phyloP scores from a whole-genome alignment of 2,888 invertebrate genomes.

The Hyppa rectilinea region DNA sequence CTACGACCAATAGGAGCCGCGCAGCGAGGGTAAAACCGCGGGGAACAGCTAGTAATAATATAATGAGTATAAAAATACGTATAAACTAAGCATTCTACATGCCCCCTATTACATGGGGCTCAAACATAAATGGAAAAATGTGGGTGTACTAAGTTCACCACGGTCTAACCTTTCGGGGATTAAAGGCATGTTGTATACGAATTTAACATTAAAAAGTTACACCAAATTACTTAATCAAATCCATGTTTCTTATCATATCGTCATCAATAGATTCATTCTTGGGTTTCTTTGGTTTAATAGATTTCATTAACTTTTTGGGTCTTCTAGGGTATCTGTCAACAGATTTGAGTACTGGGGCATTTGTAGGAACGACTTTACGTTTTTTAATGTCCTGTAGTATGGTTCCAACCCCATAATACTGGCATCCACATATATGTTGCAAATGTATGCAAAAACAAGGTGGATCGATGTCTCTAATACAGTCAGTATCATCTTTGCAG shows the following conservation, averaged over 20 bases:
- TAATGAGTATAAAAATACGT: background rate
- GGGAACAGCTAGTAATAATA: too few species aligned
- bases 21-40: too few species aligned
- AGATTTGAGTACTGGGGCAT: too few species aligned
- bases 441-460: constrained; percentile 30
- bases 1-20: too few species aligned
- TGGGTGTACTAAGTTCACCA: too few species aligned
- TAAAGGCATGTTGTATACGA: too few species aligned
- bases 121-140: too few species aligned
- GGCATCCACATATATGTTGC: constrained; percentile 25
- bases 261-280: background rate
- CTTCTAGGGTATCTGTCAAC: background rate
- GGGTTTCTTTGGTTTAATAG: background rate
- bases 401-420: constrained; percentile 1
- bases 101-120: too few species aligned
- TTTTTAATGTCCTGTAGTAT: background rate
- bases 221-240: too few species aligned
- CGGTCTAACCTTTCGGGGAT: too few species aligned
- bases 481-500: background rate
- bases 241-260: constrained; percentile 8
- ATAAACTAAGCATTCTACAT: background rate
- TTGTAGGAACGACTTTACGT: background rate
- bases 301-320: background rate
- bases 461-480: constrained; percentile 12
- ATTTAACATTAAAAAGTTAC: background rate